Evolutionary conservation across 2,797 vertebrate genomes (phyloP), one percentile per base, ranked within the genome.

Genomic region (Rhyacichthys aspro): DNA sequence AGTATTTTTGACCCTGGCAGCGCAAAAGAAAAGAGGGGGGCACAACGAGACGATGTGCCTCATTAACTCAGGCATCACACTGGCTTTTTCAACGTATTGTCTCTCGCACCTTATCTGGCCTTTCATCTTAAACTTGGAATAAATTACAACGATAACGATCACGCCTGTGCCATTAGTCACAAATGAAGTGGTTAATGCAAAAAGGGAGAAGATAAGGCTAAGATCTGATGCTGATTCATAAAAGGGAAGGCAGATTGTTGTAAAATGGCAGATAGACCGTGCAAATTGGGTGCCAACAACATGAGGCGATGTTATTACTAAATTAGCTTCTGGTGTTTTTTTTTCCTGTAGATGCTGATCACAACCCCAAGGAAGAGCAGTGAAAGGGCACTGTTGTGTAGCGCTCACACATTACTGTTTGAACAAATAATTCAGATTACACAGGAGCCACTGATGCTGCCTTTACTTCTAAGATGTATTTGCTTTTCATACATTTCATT

Each of bases 101-200:
- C 85, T 91, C 85, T 66, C 57, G 57, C 64, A 79, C 87, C 83
- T 89, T 89, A 90, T 90, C 89, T 49, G 28, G 67, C 78, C 84
- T 82, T 89, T 84, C 85, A 91, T 93, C 90, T 90, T 84, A 79
- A 90, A 88, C 82, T 85, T 78, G 70, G 87, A 87, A 91, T 89
- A 90, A 90, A 93, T 91, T 84, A 89, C 71, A 79, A 65, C 60
- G 91, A 92, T 92, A 92, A 88, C 67, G 48, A 93, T 92, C 79
- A 59, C 19, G 78, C 16, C 70, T 64, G 76, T 81, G 84, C 90
- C 88, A 90, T 92, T 91, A 91, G 90, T 89, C 83, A 87, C 90
- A 91, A 91, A 92, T 93, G 88, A 91, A 92, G 91, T 91, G 90
- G 89, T 90, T 93, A 86, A 86, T 70, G 79, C 82, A 60, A 63